Conservation (phyloP, 2,888 invertebrate genomes). For the Drosophila prolongata region DNA sequence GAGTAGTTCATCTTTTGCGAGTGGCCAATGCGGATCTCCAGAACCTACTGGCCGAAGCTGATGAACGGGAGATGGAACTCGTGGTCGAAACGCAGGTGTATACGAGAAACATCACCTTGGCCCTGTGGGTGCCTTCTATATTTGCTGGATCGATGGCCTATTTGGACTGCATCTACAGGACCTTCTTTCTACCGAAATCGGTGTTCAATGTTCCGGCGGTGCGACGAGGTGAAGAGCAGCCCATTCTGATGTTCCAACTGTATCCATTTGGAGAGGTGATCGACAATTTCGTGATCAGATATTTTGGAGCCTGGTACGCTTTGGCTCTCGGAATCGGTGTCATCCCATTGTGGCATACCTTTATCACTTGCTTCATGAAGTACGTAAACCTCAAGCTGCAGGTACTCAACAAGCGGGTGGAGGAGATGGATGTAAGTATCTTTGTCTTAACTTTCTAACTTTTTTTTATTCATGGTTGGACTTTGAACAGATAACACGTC, state of each 20-base stretch:
- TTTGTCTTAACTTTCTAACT: background rate
- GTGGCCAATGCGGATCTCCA: constrained; percentile 60
- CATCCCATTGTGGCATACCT: constrained; percentile 80
- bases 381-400: constrained; percentile 70
- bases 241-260: constrained; percentile 70
- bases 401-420: constrained; percentile 63
- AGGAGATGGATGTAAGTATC: constrained; percentile 72
- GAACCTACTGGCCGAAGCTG: constrained; percentile 49
- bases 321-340: constrained; percentile 62
- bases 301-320: constrained; percentile 67
- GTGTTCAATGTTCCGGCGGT: constrained; percentile 72
- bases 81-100: constrained; percentile 59
- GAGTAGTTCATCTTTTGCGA: constrained; percentile 60
- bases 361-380: constrained; percentile 75
- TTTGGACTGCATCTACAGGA: constrained; percentile 69
- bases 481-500: constrained; percentile 40
- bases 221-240: constrained; percentile 57
- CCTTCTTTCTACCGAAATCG: constrained; percentile 64
- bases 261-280: constrained; percentile 75
- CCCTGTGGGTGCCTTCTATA: constrained; percentile 68
- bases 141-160: constrained; percentile 62
- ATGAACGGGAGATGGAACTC: constrained; percentile 55
- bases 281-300: constrained; percentile 67
- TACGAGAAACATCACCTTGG: constrained; percentile 54
- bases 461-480: background rate